Conservation (phyloP, 2,797 vertebrate species). For the Botia kubotai region DNA sequence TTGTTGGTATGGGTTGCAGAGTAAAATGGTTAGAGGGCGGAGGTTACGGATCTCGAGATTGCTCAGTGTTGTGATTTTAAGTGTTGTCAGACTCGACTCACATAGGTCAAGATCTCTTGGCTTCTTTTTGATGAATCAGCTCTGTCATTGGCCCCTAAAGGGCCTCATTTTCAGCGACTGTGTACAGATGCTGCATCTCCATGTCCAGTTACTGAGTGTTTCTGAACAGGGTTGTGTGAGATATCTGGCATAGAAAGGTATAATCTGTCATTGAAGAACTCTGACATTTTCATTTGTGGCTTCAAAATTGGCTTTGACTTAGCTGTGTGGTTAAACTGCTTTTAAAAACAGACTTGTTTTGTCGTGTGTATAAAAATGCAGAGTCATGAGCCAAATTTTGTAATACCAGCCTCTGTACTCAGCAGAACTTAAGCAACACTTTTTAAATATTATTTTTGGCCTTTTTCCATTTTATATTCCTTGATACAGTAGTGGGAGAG, state of each 20-base stretch:
- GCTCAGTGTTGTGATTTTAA: slow-evolving; percentile 6
- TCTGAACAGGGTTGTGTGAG: background rate
- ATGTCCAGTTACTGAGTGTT: background rate
- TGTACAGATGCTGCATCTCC: background rate
- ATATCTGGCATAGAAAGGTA: background rate
- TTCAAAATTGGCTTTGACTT: background rate
- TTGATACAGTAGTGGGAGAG: background rate
- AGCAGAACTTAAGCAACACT: background rate
- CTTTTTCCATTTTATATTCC: background rate
- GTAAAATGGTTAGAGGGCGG: background rate
- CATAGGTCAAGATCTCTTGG: slow-evolving; percentile 7
- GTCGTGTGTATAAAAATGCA: background rate
- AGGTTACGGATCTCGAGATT: slow-evolving; percentile 5
- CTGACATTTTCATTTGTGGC: background rate
- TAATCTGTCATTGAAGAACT: background rate
- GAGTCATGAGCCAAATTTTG: background rate
- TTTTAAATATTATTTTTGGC: background rate
- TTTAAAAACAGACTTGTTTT: background rate
- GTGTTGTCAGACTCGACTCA: slow-evolving; percentile 5
- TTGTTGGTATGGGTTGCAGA: background rate
- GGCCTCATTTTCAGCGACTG: background rate
- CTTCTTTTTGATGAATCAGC: slow-evolving; percentile 21
- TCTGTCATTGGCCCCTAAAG: background rate
- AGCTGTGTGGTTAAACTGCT: background rate
- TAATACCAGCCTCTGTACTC: background rate